Conservation (phyloP, 2,888 invertebrate species). For the Hypercompe scribonia region DNA sequence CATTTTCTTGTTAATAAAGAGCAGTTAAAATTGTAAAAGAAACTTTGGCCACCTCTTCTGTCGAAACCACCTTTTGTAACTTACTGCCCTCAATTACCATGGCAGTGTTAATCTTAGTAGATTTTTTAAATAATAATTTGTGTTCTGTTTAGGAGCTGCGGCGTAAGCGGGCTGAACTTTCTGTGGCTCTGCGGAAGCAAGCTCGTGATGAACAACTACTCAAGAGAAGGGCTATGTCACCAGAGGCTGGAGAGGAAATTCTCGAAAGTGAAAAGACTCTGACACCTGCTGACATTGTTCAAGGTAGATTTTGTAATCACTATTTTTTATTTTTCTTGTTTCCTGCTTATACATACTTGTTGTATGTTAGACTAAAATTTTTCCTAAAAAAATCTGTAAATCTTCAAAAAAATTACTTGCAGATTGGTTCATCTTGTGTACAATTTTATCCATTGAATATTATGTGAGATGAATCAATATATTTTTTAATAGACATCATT, state of each 20-base stretch:
- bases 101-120: background rate
- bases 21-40: no score
- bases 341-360: background rate
- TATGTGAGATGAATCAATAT: no score
- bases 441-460: no score
- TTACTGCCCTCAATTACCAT: no score
- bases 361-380: background rate
- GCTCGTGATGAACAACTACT: slow-evolving; percentile 97
- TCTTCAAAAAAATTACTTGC: background rate
- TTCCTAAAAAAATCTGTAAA: background rate
- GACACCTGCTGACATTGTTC: slow-evolving; percentile 91
- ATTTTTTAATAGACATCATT: no score
- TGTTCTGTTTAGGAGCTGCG: slow-evolving; percentile 91
- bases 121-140: background rate
- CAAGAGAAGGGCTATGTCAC: slow-evolving; percentile 94
- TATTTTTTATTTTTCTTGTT: background rate
- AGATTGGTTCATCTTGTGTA: no score
- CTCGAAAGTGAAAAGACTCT: slow-evolving; percentile 73
- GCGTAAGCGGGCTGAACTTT: slow-evolving; percentile 94
- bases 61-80: no score
- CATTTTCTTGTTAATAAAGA: no score
- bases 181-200: slow-evolving; percentile 96
- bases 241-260: slow-evolving; percentile 83
- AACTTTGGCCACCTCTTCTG: no score
- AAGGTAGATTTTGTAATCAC: slow-evolving; percentile 65